Conservation (phyloP, 2,888 invertebrate species). For the Standfussiana lucernea region DNA sequence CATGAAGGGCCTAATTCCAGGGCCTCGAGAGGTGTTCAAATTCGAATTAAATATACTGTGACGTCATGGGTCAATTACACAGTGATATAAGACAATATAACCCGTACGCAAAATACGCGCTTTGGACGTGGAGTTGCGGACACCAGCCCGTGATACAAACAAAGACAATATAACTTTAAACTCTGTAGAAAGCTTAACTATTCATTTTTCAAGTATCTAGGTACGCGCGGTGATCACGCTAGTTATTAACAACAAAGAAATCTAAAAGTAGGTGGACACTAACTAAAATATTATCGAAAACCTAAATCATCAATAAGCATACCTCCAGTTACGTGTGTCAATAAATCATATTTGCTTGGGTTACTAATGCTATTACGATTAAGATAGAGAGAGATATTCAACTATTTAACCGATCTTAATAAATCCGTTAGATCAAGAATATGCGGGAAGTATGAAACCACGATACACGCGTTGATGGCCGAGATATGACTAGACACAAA, state of each 20-base stretch:
- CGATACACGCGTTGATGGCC: conserved; percentile 31
- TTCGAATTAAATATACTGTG: neutral
- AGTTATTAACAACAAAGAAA: neutral
- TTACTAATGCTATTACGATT: conserved; percentile 4
- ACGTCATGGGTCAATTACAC: neutral
- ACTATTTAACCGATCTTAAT: conserved; percentile 37
- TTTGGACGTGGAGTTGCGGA: no score
- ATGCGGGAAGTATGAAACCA: conserved; percentile 26
- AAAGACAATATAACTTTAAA: neutral
- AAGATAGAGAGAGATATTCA: neutral
- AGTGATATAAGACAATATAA: neutral
- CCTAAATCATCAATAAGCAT: neutral
- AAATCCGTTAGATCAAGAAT: conserved; percentile 52
- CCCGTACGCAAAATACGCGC: no score
- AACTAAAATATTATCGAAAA: neutral
- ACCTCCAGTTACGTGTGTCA: neutral
- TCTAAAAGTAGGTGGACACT: neutral
- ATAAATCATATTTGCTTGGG: conserved; percentile 15
- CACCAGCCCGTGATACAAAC: no score
- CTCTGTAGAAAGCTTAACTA: neutral
- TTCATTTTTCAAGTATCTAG: neutral
- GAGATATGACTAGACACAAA: conserved; percentile 33
- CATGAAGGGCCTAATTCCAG: no score
- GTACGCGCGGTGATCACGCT: neutral
- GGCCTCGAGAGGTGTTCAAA: neutral